A percentile compares a stretch with the other conserved stretches of the same genome.
These are phyloP conservation scores for Mastacembelus armatus DNA, from an alignment of 2,797 vertebrate species.

Conservation along the genomic window DNA sequence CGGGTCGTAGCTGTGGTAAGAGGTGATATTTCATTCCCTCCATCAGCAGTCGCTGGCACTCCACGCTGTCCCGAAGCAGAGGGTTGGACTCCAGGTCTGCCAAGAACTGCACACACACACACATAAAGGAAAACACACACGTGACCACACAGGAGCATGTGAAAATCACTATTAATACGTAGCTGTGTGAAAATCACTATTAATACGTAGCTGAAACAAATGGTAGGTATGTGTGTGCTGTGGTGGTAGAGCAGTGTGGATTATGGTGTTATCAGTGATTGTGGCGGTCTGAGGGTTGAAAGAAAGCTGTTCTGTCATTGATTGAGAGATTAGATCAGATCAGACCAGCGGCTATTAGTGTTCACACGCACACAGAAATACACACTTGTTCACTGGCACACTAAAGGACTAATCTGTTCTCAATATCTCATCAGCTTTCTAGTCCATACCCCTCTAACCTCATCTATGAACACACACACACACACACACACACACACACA, in stretches of 20 bases:
- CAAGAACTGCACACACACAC: constrained; percentile 84
- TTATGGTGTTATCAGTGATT: constrained; percentile 43
- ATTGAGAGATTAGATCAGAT: constrained; percentile 68
- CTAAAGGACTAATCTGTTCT: constrained; percentile 59
- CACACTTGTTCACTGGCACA: constrained; percentile 54
- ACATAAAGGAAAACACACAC: not conserved
- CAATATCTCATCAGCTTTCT: constrained; percentile 67
- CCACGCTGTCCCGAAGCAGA: constrained; percentile 93
- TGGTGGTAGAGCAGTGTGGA: constrained; percentile 4
- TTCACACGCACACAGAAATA: constrained; percentile 20
- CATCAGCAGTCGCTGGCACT: constrained; percentile 97
- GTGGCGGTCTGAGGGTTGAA: constrained; percentile 39
- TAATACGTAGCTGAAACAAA: constrained; percentile 33
- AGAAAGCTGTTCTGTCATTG: constrained; percentile 60
- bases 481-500: constrained; percentile 26
- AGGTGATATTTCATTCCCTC: constrained; percentile 99
- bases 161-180: constrained; percentile 29
- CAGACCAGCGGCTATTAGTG: constrained; percentile 55
- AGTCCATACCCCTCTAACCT: constrained; percentile 53
- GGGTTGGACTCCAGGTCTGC: constrained; percentile 94
- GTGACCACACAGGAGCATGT: constrained; percentile 16
- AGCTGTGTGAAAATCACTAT: constrained; percentile 29
- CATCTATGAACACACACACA: constrained; percentile 30
- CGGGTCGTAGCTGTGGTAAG: constrained; percentile 92
- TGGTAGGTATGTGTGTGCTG: not conserved